Evolutionary conservation across 2,888 invertebrate species (phyloP).

Genomic region (Dysmachus trigonus): DNA sequence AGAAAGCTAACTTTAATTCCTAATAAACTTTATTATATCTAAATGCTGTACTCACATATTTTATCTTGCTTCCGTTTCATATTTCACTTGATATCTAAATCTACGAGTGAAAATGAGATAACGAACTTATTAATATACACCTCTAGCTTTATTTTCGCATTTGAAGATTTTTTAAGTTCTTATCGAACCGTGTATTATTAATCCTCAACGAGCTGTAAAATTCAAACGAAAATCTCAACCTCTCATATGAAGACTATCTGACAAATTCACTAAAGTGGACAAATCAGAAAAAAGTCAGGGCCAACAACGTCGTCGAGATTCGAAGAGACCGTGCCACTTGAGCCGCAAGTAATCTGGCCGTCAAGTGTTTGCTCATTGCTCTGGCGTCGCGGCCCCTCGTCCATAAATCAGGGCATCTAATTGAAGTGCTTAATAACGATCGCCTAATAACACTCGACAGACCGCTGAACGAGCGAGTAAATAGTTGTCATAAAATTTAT

Average conservation of each 20-base stretch:
- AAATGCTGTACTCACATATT: too few species aligned
- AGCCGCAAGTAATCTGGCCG: slow-evolving; percentile 21
- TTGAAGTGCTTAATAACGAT: slow-evolving; percentile 47
- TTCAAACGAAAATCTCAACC: neutral
- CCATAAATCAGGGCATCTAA: slow-evolving; percentile 47
- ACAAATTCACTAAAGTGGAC: neutral
- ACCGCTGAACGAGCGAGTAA: slow-evolving; percentile 43
- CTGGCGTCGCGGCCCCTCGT: slow-evolving; percentile 17
- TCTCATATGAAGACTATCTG: neutral
- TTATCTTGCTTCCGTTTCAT: too few species aligned
- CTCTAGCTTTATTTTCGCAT: too few species aligned
- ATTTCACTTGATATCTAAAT: too few species aligned
- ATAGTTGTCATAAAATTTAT: slow-evolving; percentile 37
- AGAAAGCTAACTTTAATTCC: too few species aligned
- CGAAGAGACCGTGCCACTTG: slow-evolving; percentile 2
- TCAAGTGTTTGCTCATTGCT: slow-evolving; percentile 26
- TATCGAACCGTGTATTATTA: neutral
- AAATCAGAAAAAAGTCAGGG: neutral
- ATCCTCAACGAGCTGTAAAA: neutral
- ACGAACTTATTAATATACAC: too few species aligned
- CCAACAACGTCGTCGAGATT: neutral
- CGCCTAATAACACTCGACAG: slow-evolving; percentile 45
- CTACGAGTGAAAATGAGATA: too few species aligned
- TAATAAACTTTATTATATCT: too few species aligned
- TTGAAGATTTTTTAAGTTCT: too few species aligned